Percentiles rank a stretch among this genome's conserved stretches.
Conservation (phyloP, 2,888 invertebrate genomes). For the Andricus curvator region DNA sequence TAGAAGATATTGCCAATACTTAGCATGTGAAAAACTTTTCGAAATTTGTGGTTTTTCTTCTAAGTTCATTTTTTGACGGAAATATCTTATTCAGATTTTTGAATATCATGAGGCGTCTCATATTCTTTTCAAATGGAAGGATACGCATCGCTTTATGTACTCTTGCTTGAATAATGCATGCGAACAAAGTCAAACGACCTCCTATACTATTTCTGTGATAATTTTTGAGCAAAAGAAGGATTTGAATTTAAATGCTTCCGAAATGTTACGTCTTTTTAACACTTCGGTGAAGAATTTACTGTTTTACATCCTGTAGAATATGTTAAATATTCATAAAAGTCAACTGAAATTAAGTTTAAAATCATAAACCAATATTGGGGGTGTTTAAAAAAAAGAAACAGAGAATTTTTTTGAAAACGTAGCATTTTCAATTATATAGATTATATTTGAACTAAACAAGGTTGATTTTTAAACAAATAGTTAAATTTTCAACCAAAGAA, state of each 20-base stretch:
- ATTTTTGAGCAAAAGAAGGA: slow-evolving; percentile 10
- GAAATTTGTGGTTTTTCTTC: background rate
- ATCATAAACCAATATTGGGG: too few species aligned
- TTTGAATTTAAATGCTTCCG: slow-evolving; percentile 18
- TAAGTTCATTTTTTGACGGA: background rate
- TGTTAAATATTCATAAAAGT: too few species aligned
- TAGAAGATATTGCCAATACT: background rate
- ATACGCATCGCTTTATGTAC: background rate
- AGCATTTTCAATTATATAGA: too few species aligned
- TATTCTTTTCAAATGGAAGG: background rate
- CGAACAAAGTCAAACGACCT: slow-evolving; percentile 4
- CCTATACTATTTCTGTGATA: slow-evolving; percentile 14
- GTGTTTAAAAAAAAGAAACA: too few species aligned
- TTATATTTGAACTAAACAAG: too few species aligned
- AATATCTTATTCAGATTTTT: background rate
- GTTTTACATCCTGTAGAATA: background rate
- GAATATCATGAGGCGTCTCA: background rate
- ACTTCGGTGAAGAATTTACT: background rate
- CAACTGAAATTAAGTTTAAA: too few species aligned
- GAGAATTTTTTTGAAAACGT: too few species aligned
- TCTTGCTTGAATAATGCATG: slow-evolving; percentile 15
- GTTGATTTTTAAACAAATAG: too few species aligned
- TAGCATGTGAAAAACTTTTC: background rate
- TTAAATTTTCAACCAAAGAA: too few species aligned
- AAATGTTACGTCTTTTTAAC: background rate